Evolutionary conservation across 2,888 invertebrate species (phyloP).

Genomic region (Timema podura): DNA sequence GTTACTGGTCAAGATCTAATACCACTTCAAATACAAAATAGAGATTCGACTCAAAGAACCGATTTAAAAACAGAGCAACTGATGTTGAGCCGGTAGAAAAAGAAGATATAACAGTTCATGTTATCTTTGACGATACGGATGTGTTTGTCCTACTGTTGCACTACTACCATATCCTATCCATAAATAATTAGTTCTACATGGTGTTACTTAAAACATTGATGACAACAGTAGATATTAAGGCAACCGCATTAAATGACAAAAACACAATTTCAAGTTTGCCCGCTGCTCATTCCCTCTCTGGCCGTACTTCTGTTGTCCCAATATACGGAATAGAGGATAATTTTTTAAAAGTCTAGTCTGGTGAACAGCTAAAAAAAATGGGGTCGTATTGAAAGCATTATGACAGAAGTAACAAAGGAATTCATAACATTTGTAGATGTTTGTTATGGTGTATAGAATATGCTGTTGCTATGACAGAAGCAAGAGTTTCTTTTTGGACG

Average conservation of each 20-base stretch:
- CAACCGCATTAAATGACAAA: not conserved
- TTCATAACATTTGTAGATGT: not conserved
- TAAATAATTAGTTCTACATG: not conserved
- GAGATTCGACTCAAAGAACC: not conserved
- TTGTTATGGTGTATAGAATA: not conserved
- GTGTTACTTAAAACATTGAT: not conserved
- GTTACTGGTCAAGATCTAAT: not conserved
- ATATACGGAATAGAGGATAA: not conserved
- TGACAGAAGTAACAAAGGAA: not conserved
- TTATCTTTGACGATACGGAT: not conserved
- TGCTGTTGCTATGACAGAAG: not conserved
- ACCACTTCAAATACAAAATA: not conserved
- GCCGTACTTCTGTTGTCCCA: not conserved
- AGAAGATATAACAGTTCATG: not conserved
- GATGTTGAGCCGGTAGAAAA: not conserved
- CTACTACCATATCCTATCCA: not conserved
- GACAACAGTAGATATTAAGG: not conserved
- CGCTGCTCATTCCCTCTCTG: conserved; percentile 4
- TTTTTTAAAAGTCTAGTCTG: not conserved
- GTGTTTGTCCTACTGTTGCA: not conserved
- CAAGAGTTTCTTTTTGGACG: not conserved
- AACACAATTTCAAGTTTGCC: conserved; percentile 4
- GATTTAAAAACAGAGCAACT: not conserved
- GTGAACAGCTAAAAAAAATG: not conserved
- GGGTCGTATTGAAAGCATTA: conserved; percentile 2